Evolutionary conservation across 1,140 invertebrate genomes (phyloP).

Genomic region (Zaprionus africanus): DNA sequence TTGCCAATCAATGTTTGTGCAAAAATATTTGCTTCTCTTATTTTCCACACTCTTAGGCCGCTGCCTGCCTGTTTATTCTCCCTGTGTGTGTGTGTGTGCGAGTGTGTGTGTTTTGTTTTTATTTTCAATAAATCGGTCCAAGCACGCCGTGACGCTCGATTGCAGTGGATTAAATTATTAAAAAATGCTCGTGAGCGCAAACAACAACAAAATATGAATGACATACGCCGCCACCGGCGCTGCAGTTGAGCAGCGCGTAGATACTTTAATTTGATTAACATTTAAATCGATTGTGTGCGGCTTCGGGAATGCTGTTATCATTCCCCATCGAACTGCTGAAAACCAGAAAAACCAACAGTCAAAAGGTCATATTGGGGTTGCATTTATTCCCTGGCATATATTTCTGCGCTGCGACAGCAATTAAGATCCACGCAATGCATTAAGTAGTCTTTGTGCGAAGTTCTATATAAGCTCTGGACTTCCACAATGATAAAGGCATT

Average conservation of each 20-base stretch:
- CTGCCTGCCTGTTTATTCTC: constrained; percentile 22
- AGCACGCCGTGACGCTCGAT: constrained; percentile 70
- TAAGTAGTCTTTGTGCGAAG: not conserved
- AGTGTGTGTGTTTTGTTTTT: constrained; percentile 56
- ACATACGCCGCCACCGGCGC: not conserved
- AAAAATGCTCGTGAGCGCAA: constrained; percentile 59
- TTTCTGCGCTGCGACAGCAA: not conserved
- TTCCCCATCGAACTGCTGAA: not conserved
- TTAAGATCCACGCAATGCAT: not conserved
- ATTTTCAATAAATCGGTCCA: constrained; percentile 76
- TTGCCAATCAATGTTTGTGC: constrained; percentile 81
- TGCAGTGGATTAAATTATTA: constrained; percentile 82
- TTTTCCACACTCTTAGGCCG: constrained; percentile 73
- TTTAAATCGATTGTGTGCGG: constrained; percentile 62
- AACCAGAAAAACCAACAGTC: constrained; percentile 1
- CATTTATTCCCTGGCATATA: not conserved
- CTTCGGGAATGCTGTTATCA: constrained; percentile 37
- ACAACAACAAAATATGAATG: constrained; percentile 42
- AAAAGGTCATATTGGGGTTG: not conserved
- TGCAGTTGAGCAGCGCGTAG: constrained; percentile 59
- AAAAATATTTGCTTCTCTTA: constrained; percentile 77
- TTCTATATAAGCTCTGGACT: no score
- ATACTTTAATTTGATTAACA: constrained; percentile 76
- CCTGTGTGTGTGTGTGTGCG: constrained; percentile 19
- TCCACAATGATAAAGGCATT: no score